Base-by-base conservation (phyloP, 2,888 invertebrate species). In the Cylindroiulus punctatus region DNA sequence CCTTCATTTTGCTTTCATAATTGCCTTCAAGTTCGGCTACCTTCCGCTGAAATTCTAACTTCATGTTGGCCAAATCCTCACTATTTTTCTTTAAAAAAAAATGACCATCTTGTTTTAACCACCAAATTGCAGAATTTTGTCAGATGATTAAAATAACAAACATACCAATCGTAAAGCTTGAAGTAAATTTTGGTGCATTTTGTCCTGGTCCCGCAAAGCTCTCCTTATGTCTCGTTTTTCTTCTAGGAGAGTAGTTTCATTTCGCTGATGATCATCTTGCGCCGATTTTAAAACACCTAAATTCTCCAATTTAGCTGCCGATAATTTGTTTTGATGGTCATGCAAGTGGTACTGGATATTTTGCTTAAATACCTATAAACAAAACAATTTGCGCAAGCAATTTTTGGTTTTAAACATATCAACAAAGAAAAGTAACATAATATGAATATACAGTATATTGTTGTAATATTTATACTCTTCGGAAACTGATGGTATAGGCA, bases 321-420 rank as follows among this genome's bases (percentile, higher is more conserved):
- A 95, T 87, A 96, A 93, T 90, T 95, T 94, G 87, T 95, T 95
- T 90, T 96, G 95, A 90, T 97, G 97, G 90, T 98, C 97, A 91
- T 96, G 97, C 91, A 97, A 94, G 81, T 98, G 92, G 92, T 97
- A 96, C 90, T 98, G 98, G 87, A 97, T 96, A 92, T 96, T 97
- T 90, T 98, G 97, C 90, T 96, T 96, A 89, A 96, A 96, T 86
- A 96, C 94, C 91, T 91, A 88, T 8, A 40, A 82, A 30, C 0
- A 82, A 82, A 36, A 36, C 36, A 40, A 40, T 40, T 40, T 40
- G 4, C 40, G 4, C 40, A 40, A 40, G n/a, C n/a, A n/a, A n/a
- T n/a, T n/a, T n/a, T n/a, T n/a, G n/a, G n/a, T n/a, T n/a, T n/a
- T n/a, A n/a, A n/a, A n/a, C n/a, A n/a, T n/a, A n/a, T n/a, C n/a